Percentiles rank a stretch among this genome's conserved stretches.
Evolutionary conservation across 2,888 invertebrate species (phyloP).

Genomic region (Diabrotica balteata): DNA sequence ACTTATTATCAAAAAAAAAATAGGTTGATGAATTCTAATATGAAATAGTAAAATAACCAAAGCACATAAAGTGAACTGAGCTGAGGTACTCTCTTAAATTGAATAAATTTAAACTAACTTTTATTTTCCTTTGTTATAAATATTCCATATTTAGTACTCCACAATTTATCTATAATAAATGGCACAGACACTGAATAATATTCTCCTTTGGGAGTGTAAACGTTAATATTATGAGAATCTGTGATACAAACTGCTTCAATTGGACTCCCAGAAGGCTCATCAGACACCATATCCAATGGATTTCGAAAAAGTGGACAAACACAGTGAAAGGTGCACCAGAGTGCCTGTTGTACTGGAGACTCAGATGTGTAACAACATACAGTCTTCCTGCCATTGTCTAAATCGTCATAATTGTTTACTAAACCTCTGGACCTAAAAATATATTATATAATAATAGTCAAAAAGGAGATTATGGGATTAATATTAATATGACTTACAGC

Average conservation of each 20-base stretch:
- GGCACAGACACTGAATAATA: slow-evolving; percentile 84
- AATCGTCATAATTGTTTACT: slow-evolving; percentile 62
- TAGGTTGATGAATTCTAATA: no score
- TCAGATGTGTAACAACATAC: slow-evolving; percentile 82
- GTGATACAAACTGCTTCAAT: slow-evolving; percentile 76
- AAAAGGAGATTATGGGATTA: no score
- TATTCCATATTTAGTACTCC: slow-evolving; percentile 86
- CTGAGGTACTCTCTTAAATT: no score
- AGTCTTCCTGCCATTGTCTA: slow-evolving; percentile 64
- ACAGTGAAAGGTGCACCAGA: slow-evolving; percentile 74
- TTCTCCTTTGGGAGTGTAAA: slow-evolving; percentile 81
- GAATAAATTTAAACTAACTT: slow-evolving; percentile 38
- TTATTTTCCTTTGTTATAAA: slow-evolving; percentile 76
- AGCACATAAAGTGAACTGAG: no score
- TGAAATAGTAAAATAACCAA: no score
- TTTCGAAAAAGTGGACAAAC: slow-evolving; percentile 65
- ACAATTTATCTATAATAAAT: slow-evolving; percentile 79
- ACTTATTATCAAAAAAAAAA: no score
- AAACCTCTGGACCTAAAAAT: slow-evolving; percentile 65
- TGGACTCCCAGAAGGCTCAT: slow-evolving; percentile 60
- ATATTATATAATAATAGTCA: no score
- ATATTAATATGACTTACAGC: no score
- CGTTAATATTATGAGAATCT: slow-evolving; percentile 78
- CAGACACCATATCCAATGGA: slow-evolving; percentile 53
- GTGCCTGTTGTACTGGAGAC: slow-evolving; percentile 80